These are phyloP conservation scores for Silurus aristotelis DNA, from an alignment of 2,797 vertebrate species.

Conservation along the genomic window DNA sequence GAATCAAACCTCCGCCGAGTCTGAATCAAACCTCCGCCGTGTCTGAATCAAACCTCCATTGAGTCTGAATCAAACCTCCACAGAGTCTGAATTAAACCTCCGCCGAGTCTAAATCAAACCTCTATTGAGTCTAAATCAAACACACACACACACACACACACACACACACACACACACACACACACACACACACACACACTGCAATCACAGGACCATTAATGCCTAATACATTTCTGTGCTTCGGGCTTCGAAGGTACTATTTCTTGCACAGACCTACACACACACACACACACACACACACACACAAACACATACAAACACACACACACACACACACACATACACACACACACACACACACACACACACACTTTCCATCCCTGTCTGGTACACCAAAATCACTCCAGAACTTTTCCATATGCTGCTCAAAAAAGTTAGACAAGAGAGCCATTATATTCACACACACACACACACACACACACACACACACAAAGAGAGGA, in stretches of 20 bases:
- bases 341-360: constrained; percentile 22
- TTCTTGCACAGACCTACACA: constrained; percentile 24
- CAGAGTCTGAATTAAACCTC: not conserved
- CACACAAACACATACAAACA: constrained; percentile 8
- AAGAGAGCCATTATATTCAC: constrained; percentile 50
- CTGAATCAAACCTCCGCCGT: not conserved
- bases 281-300: not conserved
- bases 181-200: constrained; percentile 26
- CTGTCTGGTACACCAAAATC: constrained; percentile 55
- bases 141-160: constrained; percentile 36
- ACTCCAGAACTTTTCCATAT: constrained; percentile 58
- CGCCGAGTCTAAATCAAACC: not conserved
- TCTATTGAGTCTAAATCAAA: too few relatives aligned
- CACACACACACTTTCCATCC: constrained; percentile 31
- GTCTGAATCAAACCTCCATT: too few relatives aligned
- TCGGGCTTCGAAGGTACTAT: constrained; percentile 58
- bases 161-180: constrained; percentile 22
- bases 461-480: constrained; percentile 25
- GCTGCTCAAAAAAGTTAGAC: constrained; percentile 58
- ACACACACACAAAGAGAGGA: constrained; percentile 29
- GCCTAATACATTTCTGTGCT: constrained; percentile 69
- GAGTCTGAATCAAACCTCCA: not conserved
- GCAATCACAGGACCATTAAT: too few relatives aligned
- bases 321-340: not conserved
- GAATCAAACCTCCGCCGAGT: not conserved